Percentiles rank a stretch among this genome's conserved stretches.
phyloP scores from a whole-genome alignment of 2,113 vertebrate species.

The Carassius auratus region DNA sequence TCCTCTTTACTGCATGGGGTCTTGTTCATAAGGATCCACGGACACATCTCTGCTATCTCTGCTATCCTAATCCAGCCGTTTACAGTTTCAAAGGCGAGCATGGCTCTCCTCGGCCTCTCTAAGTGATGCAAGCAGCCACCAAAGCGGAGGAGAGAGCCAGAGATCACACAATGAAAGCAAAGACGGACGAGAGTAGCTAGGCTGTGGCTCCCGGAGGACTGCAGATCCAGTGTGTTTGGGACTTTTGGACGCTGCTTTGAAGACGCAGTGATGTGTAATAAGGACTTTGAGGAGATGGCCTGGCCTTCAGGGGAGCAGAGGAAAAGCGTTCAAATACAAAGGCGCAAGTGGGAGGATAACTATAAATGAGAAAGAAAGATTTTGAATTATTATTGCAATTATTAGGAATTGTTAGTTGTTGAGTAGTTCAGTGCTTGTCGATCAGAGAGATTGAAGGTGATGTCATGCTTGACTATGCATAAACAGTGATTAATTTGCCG shows the following conservation, averaged over 20 bases:
- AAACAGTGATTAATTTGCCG: too few relatives aligned
- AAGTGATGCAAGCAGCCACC: constrained; percentile 20
- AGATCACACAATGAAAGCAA: not conserved
- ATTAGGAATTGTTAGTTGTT: not conserved
- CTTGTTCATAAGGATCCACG: not conserved
- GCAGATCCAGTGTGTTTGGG: constrained; percentile 26
- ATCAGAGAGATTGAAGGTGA: not conserved
- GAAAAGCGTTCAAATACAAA: not conserved
- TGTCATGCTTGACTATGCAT: too few relatives aligned
- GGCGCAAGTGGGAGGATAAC: not conserved
- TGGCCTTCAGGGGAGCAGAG: not conserved
- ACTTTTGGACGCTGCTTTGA: not conserved
- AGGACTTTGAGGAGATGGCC: constrained; percentile 34
- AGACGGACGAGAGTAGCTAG: not conserved
- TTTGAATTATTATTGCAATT: not conserved
- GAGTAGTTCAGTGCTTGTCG: not conserved
- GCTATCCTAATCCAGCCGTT: not conserved
- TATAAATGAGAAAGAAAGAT: not conserved
- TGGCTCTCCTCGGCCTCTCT: constrained; percentile 4
- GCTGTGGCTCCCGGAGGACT: not conserved
- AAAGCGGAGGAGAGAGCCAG: constrained; percentile 1
- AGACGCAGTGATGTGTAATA: constrained; percentile 40
- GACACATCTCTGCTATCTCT: not conserved
- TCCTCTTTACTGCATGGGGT: not conserved
- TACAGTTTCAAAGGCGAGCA: not conserved